Conservation (phyloP, 1,140 invertebrate genomes). For the Platyscapa corneri region DNA sequence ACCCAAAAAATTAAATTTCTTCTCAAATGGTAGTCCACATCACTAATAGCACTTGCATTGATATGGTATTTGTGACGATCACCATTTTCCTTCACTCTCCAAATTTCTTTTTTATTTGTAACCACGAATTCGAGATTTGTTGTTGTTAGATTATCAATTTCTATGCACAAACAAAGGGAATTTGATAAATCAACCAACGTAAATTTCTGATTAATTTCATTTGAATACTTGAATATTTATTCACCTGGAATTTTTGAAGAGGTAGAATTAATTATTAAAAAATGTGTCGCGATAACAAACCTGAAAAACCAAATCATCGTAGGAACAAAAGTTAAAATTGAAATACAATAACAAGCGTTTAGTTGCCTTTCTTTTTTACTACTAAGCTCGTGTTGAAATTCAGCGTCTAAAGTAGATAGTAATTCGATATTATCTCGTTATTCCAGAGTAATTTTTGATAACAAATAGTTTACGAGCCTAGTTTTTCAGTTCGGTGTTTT, state of each 20-base stretch:
- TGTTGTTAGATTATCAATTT: neutral
- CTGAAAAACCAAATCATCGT: conserved; percentile 19
- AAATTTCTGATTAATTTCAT: neutral
- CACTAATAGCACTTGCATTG: conserved; percentile 23
- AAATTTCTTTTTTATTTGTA: conserved; percentile 39
- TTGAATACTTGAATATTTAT: conserved; percentile 9
- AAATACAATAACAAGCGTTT: neutral
- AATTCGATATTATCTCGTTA: neutral
- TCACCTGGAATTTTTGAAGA: conserved; percentile 3
- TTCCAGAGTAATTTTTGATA: neutral
- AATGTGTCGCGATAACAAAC: neutral
- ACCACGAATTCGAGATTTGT: conserved; percentile 32
- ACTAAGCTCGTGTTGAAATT: conserved; percentile 12
- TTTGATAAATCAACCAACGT: neutral
- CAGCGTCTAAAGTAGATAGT: neutral
- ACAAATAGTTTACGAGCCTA: too few species aligned
- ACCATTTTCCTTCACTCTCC: neutral
- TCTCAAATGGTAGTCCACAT: conserved; percentile 36
- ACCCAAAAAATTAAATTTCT: conserved; percentile 44
- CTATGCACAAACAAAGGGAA: conserved; percentile 1
- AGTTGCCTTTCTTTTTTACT: neutral
- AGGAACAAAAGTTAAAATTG: neutral
- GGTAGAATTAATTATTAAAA: neutral
- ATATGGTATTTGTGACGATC: conserved; percentile 9
- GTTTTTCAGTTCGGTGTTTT: too few species aligned